These are phyloP conservation scores for Coleophora deauratella DNA, from an alignment of 2,888 invertebrate genomes.

Conservation along the genomic window DNA sequence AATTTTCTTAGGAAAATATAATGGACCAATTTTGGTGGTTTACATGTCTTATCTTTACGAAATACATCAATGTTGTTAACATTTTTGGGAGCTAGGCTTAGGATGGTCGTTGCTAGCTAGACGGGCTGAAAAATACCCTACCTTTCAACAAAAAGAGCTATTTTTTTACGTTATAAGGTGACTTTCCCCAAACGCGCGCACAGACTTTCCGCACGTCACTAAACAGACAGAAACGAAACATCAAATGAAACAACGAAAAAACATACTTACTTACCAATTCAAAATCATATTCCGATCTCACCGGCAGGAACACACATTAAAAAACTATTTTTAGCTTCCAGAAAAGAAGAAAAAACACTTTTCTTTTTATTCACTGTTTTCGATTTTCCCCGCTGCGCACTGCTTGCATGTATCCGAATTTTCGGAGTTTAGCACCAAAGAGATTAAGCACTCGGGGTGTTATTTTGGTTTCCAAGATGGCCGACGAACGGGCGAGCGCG, in stretches of 20 bases:
- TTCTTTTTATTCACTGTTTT: background rate
- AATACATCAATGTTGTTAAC: no score
- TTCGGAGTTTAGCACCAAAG: background rate
- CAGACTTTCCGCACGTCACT: conserved; percentile 24
- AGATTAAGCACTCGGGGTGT: conserved; percentile 2
- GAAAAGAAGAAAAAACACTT: background rate
- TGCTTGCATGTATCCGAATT: background rate
- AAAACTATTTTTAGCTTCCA: conserved; percentile 14
- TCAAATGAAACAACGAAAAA: conserved; percentile 15
- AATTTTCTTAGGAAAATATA: no score
- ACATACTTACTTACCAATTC: conserved; percentile 56
- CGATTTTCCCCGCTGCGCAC: background rate
- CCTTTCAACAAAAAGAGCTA: no score
- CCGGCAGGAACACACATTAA: conserved; percentile 26
- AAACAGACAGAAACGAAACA: conserved; percentile 7
- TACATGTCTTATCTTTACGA: no score
- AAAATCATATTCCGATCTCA: conserved; percentile 51
- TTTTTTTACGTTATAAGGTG: background rate
- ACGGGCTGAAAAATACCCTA: no score
- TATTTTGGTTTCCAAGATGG: conserved; percentile 18
- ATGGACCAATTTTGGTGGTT: no score
- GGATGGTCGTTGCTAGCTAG: no score
- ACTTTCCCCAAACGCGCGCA: background rate
- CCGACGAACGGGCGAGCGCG: conserved; percentile 28
- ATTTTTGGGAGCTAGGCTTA: no score